phyloP scores from a whole-genome alignment of 1,140 invertebrate species.

The Caerostris darwini region DNA sequence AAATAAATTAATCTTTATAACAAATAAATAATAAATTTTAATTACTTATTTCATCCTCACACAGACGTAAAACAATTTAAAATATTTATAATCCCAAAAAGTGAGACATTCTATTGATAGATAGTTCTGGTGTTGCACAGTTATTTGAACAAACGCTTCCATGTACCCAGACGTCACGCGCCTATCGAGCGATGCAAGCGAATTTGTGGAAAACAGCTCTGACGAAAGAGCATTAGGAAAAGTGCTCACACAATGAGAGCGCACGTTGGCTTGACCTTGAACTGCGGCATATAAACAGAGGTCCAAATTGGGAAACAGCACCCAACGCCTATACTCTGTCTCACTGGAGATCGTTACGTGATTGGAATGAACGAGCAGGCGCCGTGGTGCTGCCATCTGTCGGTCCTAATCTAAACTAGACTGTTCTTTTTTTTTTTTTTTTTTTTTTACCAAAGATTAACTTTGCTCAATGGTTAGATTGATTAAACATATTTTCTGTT shows the following conservation, averaged over 20 bases:
- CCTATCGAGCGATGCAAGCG: not conserved
- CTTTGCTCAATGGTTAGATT: not conserved
- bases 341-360: conserved; percentile 22
- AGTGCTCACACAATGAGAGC: conserved; percentile 30
- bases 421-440: not conserved
- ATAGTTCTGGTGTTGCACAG: no score
- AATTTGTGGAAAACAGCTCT: conserved; percentile 13
- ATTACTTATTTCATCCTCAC: no score
- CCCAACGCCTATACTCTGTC: conserved; percentile 70
- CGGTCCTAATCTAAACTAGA: not conserved
- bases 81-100: no score
- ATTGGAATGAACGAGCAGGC: not conserved
- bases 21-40: no score
- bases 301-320: conserved; percentile 64
- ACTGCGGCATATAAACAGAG: conserved; percentile 77
- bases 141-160: no score
- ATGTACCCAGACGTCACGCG: not conserved
- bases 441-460: not conserved
- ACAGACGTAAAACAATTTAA: no score
- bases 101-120: no score
- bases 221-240: conserved; percentile 43
- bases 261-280: conserved; percentile 74
- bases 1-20: no score
- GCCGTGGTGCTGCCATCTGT: conserved; percentile 71
- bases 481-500: not conserved